Evolutionary conservation across 2,113 vertebrate species (phyloP), one percentile per base, ranked within the genome.

Genomic region (Turnix velox): DNA sequence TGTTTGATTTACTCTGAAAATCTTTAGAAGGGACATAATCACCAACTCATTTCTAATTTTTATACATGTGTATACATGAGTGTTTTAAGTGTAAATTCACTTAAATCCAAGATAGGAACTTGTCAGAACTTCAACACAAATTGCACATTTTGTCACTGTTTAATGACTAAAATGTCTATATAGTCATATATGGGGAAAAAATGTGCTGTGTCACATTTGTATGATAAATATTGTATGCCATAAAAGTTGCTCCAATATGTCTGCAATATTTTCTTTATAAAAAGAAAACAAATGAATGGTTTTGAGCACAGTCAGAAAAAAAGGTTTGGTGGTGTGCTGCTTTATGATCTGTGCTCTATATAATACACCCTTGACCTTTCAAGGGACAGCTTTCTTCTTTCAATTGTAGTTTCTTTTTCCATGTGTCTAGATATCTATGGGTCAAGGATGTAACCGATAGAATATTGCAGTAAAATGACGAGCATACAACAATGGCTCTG

Each of bases 351-450:
- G 51, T 90, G 67, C 75, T 88, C 27, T 42, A 2, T 91, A 74
- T 88, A 91, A 77, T 87, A 83, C 55, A 88, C 39, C 54, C 40
- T 48, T 95, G 93, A 93, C 85, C 82, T 96, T 95, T 86, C 82
- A 59, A 85, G 46, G 39, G 79, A 61, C 0, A 0, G 8, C 13
- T 16, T 93, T 76, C 65, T 92, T 83, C 82, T 90, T 90, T 90
- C 87, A 90, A 58, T 58, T 67, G n/a, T 22, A 48, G 39, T 85
- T 93, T 93, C 54, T 79, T 82, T 93, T 88, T 88, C 76, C 55
- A 52, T 83, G 27, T 58, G 24, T 71, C 59, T n/a, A 4, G 7
- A 10, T 61, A 13, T 42, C 67, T 54, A 1, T 46, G 35, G 75
- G 72, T 94, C 59, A 63, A 76, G 78, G 12, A 79, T 51, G 57